Conservation (phyloP, 2,113 vertebrate genomes). For the Cathartes aura region DNA sequence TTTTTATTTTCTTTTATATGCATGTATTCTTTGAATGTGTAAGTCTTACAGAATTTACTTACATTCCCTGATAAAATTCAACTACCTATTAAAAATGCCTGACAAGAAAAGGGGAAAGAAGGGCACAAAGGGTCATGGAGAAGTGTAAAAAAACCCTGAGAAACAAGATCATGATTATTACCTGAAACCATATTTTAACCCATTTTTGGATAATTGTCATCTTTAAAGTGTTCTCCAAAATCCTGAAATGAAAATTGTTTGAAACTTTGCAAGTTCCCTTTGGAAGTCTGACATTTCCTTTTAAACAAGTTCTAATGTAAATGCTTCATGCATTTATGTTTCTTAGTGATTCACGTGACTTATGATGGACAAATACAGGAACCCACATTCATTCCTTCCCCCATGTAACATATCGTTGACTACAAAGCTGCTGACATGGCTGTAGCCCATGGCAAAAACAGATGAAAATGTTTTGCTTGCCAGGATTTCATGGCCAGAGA, state of each 20-base stretch:
- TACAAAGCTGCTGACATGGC: not conserved
- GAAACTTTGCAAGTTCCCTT: not conserved
- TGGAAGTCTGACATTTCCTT: not conserved
- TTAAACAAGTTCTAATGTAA: not conserved
- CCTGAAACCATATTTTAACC: not conserved
- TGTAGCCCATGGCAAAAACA: not conserved
- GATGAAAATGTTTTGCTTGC: not conserved
- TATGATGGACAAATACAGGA: not conserved
- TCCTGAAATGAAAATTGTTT: not conserved
- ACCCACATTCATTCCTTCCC: not conserved
- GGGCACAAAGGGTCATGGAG: not conserved
- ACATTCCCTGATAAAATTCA: not conserved
- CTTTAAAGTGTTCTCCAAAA: not conserved
- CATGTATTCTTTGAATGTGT: not conserved
- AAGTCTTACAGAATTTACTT: not conserved
- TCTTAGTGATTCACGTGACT: not conserved
- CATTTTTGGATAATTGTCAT: accelerated
- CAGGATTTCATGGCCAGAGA: not conserved
- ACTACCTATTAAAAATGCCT: not conserved
- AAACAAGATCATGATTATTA: not conserved
- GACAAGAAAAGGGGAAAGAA: not conserved
- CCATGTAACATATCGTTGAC: not conserved
- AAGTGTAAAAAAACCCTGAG: not conserved
- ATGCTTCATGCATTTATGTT: not conserved
- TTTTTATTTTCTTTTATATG: not conserved